Conservation (phyloP, 2,888 invertebrate species). For the Cybosia mesomella region DNA sequence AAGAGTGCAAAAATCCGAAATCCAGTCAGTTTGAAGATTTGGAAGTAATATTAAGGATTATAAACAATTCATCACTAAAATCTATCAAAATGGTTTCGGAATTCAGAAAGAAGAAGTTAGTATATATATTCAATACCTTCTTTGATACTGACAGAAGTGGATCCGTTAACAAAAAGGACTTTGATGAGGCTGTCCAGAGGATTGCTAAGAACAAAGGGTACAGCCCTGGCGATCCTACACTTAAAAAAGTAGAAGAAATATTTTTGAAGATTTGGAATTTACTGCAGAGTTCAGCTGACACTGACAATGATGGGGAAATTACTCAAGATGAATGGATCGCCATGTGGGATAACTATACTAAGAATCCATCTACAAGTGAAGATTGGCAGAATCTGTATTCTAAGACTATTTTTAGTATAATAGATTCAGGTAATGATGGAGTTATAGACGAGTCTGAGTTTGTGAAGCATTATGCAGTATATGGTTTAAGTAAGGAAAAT, state of each 20-base stretch:
- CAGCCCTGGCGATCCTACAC: constrained; percentile 90
- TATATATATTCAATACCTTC: constrained; percentile 95
- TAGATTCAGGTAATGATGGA: constrained; percentile 93
- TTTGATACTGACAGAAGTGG: constrained; percentile 96
- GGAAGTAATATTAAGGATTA: background rate
- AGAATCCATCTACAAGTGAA: constrained; percentile 90
- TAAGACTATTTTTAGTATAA: constrained; percentile 95
- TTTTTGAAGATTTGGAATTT: constrained; percentile 95
- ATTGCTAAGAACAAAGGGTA: constrained; percentile 93
- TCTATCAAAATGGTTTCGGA: constrained; percentile 90
- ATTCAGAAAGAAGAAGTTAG: constrained; percentile 95
- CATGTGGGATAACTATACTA: constrained; percentile 94
- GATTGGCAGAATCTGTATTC: constrained; percentile 95
- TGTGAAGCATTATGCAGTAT: constrained; percentile 92
- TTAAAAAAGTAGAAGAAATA: constrained; percentile 90
- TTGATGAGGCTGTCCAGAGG: constrained; percentile 94
- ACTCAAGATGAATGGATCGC: constrained; percentile 95
- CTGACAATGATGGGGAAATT: constrained; percentile 94
- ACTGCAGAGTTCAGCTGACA: constrained; percentile 92
- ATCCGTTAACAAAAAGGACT: constrained; percentile 94
- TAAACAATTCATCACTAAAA: background rate
- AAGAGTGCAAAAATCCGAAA: constrained; percentile 22
- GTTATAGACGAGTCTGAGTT: constrained; percentile 94
- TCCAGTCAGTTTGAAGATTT: background rate
- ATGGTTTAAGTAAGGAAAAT: constrained; percentile 91